These are phyloP conservation scores for Lagodon rhomboides DNA, from an alignment of 2,797 vertebrate species.

Conservation along the genomic window DNA sequence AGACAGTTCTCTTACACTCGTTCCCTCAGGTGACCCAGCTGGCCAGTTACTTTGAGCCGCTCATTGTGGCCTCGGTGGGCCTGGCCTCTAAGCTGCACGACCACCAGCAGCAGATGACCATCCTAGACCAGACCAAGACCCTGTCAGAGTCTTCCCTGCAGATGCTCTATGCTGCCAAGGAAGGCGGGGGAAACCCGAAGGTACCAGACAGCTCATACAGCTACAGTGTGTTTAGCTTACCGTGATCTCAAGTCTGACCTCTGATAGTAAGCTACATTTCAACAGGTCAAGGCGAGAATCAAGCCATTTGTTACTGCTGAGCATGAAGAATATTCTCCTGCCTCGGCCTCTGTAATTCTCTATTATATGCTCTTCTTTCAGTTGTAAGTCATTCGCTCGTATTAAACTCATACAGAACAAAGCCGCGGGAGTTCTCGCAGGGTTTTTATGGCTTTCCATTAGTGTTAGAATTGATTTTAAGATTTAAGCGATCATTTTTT, in stretches of 20 bases:
- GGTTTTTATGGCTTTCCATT: constrained; percentile 28
- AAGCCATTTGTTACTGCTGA: constrained; percentile 12
- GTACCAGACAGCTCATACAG: constrained; percentile 71
- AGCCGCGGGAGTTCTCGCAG: background rate
- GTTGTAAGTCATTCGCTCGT: constrained; percentile 5
- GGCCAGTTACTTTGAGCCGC: constrained; percentile 96
- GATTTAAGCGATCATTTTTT: constrained; percentile 19
- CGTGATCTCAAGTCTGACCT: background rate
- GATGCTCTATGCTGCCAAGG: constrained; percentile 98
- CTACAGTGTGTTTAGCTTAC: background rate
- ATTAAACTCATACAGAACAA: constrained; percentile 23
- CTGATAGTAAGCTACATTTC: background rate
- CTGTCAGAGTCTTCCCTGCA: constrained; percentile 96
- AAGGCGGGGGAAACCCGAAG: constrained; percentile 98
- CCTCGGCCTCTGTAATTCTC: constrained; percentile 11
- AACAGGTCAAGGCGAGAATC: constrained; percentile 10
- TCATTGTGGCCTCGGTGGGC: constrained; percentile 94
- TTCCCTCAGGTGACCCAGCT: constrained; percentile 92
- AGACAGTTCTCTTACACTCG: constrained; percentile 31
- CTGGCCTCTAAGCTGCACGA: constrained; percentile 94
- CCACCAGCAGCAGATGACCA: constrained; percentile 98
- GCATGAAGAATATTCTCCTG: constrained; percentile 7
- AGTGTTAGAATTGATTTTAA: constrained; percentile 37
- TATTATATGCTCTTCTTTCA: constrained; percentile 8
- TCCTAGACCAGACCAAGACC: constrained; percentile 98